A percentile compares a stretch with the other conserved stretches of the same genome.
Conservation (phyloP, 2,888 invertebrate genomes). For the Tetranychus piercei region DNA sequence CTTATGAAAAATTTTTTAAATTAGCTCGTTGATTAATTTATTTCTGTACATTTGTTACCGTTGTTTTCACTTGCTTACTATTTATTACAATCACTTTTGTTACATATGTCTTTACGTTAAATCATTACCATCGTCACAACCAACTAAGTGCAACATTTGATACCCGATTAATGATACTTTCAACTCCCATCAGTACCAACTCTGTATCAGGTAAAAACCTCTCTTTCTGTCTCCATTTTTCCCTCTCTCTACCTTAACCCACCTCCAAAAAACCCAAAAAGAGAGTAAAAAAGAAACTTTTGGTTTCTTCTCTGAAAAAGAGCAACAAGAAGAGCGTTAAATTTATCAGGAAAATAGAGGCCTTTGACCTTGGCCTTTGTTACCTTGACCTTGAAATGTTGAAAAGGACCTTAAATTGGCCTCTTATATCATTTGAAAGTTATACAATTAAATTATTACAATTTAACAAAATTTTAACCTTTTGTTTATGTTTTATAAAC, state of each 20-base stretch:
- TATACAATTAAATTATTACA: too few relatives aligned
- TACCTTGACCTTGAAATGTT: not conserved
- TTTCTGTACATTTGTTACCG: too few relatives aligned
- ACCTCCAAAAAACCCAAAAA: not conserved
- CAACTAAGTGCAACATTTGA: too few relatives aligned
- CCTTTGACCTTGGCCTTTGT: not conserved
- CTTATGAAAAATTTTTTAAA: too few relatives aligned
- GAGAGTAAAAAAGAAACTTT: not conserved
- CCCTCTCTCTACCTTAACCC: not conserved
- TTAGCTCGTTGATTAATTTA: too few relatives aligned
- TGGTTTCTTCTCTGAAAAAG: not conserved
- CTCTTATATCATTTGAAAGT: not conserved
- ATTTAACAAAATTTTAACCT: too few relatives aligned
- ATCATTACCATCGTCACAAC: not conserved
- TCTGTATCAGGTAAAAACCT: not conserved
- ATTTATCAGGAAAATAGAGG: not conserved
- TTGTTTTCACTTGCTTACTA: not conserved
- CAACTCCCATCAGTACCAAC: too few relatives aligned
- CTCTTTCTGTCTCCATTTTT: not conserved
- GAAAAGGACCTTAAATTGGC: not conserved
- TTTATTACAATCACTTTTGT: not conserved
- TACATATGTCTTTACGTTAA: not conserved
- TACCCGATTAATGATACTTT: too few relatives aligned
- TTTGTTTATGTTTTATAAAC: too few relatives aligned
- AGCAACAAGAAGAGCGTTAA: not conserved